Percentiles rank a stretch among this genome's conserved stretches.
Evolutionary conservation across 2,888 invertebrate genomes (phyloP).

Genomic region (Folsomia candida): DNA sequence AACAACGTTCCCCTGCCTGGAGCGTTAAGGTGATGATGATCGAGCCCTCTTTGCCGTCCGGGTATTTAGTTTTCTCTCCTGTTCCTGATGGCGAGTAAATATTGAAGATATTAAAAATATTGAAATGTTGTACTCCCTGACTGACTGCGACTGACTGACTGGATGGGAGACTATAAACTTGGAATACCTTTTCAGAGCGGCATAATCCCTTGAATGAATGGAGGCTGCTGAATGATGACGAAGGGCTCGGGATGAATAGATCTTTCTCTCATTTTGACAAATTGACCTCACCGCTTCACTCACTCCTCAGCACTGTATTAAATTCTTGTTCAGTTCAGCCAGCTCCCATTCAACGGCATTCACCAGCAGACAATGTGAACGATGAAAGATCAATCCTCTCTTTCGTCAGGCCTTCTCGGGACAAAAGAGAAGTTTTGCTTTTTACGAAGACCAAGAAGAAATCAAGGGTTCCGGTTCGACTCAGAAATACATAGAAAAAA

Average conservation of each 20-base stretch:
- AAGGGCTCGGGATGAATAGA: not conserved
- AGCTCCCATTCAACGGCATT: too few relatives aligned
- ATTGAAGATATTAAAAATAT: conserved; percentile 2
- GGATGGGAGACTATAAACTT: not conserved
- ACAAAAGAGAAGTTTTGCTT: too few relatives aligned
- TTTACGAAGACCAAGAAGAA: not conserved
- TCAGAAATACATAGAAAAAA: too few relatives aligned
- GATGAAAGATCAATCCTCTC: not conserved
- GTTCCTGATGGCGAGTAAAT: not conserved
- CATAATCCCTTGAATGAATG: not conserved
- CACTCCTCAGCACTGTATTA: not conserved
- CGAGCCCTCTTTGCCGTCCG: too few relatives aligned
- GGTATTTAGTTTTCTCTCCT: too few relatives aligned
- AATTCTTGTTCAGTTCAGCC: conserved; percentile 4
- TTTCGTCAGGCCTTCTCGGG: not conserved
- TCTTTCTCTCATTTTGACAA: not conserved
- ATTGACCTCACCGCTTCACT: not conserved
- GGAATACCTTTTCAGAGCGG: not conserved
- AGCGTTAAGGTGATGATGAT: too few relatives aligned
- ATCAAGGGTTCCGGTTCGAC: not conserved
- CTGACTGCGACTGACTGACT: not conserved
- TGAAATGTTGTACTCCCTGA: not conserved
- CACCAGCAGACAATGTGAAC: not conserved
- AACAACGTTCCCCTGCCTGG: not conserved
- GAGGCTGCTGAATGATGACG: not conserved